Conservation (phyloP, 2,113 vertebrate species). For the Petroica traversi region DNA sequence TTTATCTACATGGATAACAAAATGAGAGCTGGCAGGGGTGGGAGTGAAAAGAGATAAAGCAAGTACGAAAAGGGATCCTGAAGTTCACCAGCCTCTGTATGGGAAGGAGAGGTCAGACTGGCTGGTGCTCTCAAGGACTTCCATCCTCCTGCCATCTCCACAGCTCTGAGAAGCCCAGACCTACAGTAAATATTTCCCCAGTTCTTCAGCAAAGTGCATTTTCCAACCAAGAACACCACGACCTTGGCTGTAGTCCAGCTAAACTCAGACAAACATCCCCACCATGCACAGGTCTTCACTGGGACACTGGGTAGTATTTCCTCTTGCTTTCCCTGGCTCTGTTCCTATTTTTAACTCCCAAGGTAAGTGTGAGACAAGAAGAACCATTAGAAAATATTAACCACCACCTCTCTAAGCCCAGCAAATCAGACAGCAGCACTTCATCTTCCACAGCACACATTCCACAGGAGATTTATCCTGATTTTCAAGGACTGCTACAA, state of each 20-base stretch:
- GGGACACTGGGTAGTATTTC: background rate
- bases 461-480: background rate
- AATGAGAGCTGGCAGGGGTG: background rate
- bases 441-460: background rate
- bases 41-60: background rate
- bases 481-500: background rate
- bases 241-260: background rate
- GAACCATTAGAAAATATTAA: slow-evolving; percentile 1
- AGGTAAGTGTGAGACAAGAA: slow-evolving; percentile 11
- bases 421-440: background rate
- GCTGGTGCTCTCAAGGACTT: background rate
- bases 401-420: background rate
- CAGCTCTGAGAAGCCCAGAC: background rate
- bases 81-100: background rate
- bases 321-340: background rate
- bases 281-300: background rate
- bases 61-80: background rate
- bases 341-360: slow-evolving; percentile 18
- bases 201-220: background rate
- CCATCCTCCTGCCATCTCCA: background rate
- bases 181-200: background rate
- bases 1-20: background rate
- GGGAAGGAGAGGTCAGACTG: background rate
- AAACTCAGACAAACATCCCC: background rate
- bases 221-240: background rate